Evolutionary conservation across 2,888 invertebrate species (phyloP), one percentile per base, ranked within the genome.

Genomic region (Antitype chi): DNA sequence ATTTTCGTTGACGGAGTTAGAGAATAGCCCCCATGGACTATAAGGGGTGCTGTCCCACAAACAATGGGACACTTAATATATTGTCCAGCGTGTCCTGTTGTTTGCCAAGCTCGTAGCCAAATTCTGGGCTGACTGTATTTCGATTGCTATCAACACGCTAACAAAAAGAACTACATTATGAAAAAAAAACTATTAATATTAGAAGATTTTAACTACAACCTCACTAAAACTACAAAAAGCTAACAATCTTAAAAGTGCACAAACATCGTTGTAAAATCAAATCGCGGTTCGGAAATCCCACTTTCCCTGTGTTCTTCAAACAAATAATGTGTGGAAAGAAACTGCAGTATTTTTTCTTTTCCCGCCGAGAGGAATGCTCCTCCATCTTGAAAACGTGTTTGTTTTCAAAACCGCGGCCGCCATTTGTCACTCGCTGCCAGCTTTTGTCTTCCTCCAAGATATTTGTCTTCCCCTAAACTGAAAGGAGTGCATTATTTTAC

Each of bases 401-500:
- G 87, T 88, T 88, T 85, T 88, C 81, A 83, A 80, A 87, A 80
- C 78, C 85, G 57, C 73, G 70, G 87, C 78, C 70, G 80, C 85
- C 89, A 87, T 87, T 87, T 85, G 83, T 87, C 87, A 87, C 85
- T 62, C 74, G 74, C 83, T 81, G 87, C 70, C 81, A 78, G 64
- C 83, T 74, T 82, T 87, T 87, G 85, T 87, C 79, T 88, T 70
- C 73, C 59, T 80, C 57, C n/a, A 62, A 77, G 83, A 64, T 81
- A 83, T 87, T 84, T 80, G 74, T 85, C 86, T 81, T 78, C 62
- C 28, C 72, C 77, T 60, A 78, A 81, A 79, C 78, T 80, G 74
- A 70, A 87, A 82, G 79, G 66, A 85, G 72, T 81, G 69, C 64
- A 80, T 84, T 82, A 87, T 79, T 79, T 78, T 64, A 69, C 74